Base-by-base conservation (phyloP, 2,797 vertebrate species). In the Acanthis flammea region DNA sequence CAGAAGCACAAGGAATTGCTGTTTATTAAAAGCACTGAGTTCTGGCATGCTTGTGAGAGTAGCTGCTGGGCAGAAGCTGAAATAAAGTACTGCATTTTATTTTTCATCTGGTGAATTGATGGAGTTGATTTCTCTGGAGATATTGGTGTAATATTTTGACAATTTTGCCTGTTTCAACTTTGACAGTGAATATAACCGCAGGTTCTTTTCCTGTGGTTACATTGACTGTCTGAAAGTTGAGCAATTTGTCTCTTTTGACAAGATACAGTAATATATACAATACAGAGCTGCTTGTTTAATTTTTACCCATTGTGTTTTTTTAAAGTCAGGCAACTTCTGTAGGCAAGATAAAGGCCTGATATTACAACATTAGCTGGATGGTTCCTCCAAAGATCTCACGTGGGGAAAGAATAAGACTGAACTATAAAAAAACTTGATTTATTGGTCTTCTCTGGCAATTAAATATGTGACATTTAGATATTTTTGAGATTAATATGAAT, bases 11-110 rank as follows among this genome's bases (percentile, higher is more conserved):
- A 27, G 45, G 48, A 22, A 19, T 10, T 37, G 12, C 44, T 68
- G 4, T 24, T 35, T 5, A 5, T 9, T 27, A 14, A 30, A n/a
- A 22, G 15, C 3, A 1, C 19, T 6, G 27, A 5, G 0, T 35
- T 48, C 18, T 1, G 2, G 23, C 61, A 31, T 12, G 7, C n/a
- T 15, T 58, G 3, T 12, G 35, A 60, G 21, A 48, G 25, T 37
- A 61, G 21, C n/a, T 6, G 10, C 30, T 23, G 24, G 51, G 41
- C n/a, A 60, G 45, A 78, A 70, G 50, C 31, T 47, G 51, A 57
- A 73, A 28, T 70, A 23, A 57, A 45, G 8, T 23, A 30, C 3
- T 54, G 10, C 0, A 4, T 19, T 48, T 55, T 39, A 3, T 44
- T 91, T 76, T 81, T 65, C n/a, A 51, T 11, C 18, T 67, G 28